Percentiles rank a stretch among this genome's conserved stretches.
phyloP scores from a whole-genome alignment of 2,888 invertebrate genomes.

The Drosophila pseudotalamancana region DNA sequence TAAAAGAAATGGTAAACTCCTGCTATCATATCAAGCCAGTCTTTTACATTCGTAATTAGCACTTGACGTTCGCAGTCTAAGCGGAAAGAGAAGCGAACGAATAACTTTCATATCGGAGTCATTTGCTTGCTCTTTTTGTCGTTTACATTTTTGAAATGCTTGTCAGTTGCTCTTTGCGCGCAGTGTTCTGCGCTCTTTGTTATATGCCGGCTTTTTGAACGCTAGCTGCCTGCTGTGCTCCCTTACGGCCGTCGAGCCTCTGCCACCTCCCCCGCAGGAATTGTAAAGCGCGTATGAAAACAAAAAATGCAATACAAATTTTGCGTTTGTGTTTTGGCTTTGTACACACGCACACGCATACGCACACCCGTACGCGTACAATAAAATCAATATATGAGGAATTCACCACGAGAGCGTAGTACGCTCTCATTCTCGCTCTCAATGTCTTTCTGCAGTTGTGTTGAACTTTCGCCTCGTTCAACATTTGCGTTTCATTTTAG shows the following conservation, averaged over 20 bases:
- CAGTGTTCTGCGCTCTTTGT: constrained; percentile 18
- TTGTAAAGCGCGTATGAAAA: constrained; percentile 41
- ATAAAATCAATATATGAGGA: constrained; percentile 65
- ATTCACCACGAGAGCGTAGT: constrained; percentile 44
- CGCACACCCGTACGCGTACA: constrained; percentile 23
- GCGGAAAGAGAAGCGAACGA: neutral
- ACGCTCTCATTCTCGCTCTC: constrained; percentile 1
- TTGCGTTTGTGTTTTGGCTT: constrained; percentile 47
- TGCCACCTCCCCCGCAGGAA: constrained; percentile 9
- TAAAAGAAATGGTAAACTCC: no score
- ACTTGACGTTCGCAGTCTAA: no score
- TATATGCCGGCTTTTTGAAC: constrained; percentile 62
- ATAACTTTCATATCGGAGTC: constrained; percentile 20
- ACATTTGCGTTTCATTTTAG: constrained; percentile 42
- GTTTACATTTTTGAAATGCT: no score
- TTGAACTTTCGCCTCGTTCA: constrained; percentile 28
- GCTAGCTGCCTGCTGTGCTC: constrained; percentile 20
- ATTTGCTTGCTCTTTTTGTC: constrained; percentile 19
- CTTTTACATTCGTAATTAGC: neutral
- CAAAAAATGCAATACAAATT: constrained; percentile 48
- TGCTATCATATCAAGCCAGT: neutral
- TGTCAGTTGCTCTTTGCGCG: constrained; percentile 11
- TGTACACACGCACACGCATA: constrained; percentile 23
- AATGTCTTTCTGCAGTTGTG: constrained; percentile 9
- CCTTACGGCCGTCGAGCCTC: constrained; percentile 8